Conservation (phyloP, 2,113 vertebrate genomes). For the Apteryx owenii region DNA sequence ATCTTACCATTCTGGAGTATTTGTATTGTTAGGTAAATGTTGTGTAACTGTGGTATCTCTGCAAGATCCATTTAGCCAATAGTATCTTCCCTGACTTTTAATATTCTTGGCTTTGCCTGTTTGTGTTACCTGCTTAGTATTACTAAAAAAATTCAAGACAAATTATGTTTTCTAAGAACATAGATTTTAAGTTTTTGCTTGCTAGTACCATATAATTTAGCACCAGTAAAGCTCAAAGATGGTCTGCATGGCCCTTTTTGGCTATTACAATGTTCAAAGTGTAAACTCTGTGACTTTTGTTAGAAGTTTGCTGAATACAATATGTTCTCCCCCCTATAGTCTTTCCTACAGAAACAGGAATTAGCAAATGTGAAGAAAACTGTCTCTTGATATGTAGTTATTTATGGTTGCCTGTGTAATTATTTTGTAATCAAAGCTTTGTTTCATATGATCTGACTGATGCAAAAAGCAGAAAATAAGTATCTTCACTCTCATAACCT, state of each 20-base stretch:
- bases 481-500: background rate
- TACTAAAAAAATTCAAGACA: background rate
- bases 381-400: background rate
- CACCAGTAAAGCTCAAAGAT: background rate
- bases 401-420: background rate
- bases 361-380: background rate
- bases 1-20: background rate
- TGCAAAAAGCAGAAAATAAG: background rate
- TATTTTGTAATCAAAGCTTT: slow-evolving; percentile 21
- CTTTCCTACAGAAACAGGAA: background rate
- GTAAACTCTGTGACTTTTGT: background rate
- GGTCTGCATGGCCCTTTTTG: slow-evolving; percentile 1
- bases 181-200: slow-evolving; percentile 50
- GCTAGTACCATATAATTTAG: slow-evolving; percentile 19
- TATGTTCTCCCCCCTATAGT: background rate
- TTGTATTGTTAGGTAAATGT: background rate
- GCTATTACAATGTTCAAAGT: background rate
- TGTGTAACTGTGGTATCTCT: background rate
- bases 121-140: background rate
- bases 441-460: background rate
- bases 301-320: background rate
- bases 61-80: background rate
- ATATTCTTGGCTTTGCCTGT: background rate
- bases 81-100: background rate
- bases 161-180: background rate